Base-by-base conservation (phyloP, 64 coral and sea anemone species). In the Porites lutea region DNA sequence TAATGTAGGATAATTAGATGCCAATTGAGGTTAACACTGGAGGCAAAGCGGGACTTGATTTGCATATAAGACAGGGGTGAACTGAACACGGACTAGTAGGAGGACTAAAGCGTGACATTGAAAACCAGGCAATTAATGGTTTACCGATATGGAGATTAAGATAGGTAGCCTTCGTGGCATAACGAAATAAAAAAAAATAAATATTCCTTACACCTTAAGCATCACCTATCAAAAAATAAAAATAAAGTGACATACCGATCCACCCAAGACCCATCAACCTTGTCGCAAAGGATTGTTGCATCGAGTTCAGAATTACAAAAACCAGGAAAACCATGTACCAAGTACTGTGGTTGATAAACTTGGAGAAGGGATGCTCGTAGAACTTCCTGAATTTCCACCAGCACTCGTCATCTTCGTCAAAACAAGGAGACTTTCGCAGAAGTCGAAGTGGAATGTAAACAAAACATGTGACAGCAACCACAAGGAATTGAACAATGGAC, bases 281-380 rank as follows among this genome's bases (percentile, higher is more conserved):
- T 22, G 50, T 52, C 8, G 16, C 9, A 52, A 71, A 70, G 20
- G 64, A 47, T 5, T 82, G 0, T 11, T 4, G 8, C 54, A 55
- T 69, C 8, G 88, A 65, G 23, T 49, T 79, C 7, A 75, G 46
- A 13, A 54, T 22, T 22, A 90, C 12, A 3, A 90, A 48, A 3
- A 22, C 37, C 11, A 90, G 60, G 21, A 90, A 90, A 12, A 90
- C 2, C 62, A 82, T 0, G 88, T 80, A 90, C 18, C 49, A 68
- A 3, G 44, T 46, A 20, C 20, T 81, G 48, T 90, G 88, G 50
- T 79, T 90, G 75, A 90, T 47, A 59, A 90, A 90, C 77, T 90
- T 90, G 60, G 22, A 66, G 52, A 70, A 90, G 2, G 88, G 88
- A 52, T 45, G 78, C 52, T 81, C 78, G 78, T 43, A 81, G 9